Conservation (phyloP, 2,113 vertebrate species). For the Donacobius atricapilla region DNA sequence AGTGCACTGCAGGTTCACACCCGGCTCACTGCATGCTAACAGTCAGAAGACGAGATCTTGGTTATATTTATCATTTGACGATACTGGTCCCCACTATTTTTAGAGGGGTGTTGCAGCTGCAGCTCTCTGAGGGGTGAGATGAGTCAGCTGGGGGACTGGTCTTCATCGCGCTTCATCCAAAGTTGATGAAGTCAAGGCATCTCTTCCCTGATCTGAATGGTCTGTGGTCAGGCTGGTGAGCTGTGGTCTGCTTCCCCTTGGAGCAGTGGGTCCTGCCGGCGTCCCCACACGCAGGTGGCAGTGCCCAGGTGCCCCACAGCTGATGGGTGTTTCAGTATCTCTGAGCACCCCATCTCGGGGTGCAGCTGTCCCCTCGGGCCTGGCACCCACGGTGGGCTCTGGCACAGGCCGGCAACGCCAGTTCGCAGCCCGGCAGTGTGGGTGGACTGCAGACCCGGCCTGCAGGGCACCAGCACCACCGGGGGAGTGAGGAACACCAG, state of each 20-base stretch:
- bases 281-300: rapidly evolving
- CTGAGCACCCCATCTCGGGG: neutral
- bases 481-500: too few species aligned
- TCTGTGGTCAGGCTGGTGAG: rapidly evolving
- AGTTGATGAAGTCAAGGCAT: rapidly evolving
- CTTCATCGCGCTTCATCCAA: neutral
- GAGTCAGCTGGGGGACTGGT: neutral
- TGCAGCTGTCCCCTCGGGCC: rapidly evolving
- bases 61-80: constrained; percentile 29
- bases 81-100: neutral
- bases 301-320: rapidly evolving
- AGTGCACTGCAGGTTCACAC: rapidly evolving
- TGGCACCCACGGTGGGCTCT: rapidly evolving
- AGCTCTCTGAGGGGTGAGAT: neutral
- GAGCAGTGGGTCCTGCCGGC: rapidly evolving
- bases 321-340: rapidly evolving
- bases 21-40: neutral
- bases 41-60: neutral
- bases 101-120: neutral
- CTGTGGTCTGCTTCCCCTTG: rapidly evolving
- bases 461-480: rapidly evolving
- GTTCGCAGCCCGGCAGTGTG: rapidly evolving
- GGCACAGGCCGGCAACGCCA: rapidly evolving
- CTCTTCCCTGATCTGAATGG: too few species aligned
- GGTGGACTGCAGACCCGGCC: neutral